Conservation (phyloP, 2,797 vertebrate genomes). For the Ctenopoma kingsleyae region DNA sequence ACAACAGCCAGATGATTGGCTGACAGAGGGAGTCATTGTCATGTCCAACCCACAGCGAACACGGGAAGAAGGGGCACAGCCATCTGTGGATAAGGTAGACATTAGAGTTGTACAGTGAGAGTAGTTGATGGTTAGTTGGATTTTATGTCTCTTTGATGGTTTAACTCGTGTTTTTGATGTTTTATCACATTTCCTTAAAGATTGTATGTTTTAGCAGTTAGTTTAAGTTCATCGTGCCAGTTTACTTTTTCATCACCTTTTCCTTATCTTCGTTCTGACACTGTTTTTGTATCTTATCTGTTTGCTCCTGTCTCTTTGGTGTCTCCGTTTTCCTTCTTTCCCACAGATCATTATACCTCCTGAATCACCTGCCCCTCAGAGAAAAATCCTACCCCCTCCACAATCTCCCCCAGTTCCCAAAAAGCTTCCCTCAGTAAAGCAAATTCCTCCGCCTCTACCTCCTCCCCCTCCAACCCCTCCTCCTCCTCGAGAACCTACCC, state of each 20-base stretch:
- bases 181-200: slow-evolving; percentile 14
- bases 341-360: slow-evolving; percentile 91
- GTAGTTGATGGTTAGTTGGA: slow-evolving; percentile 5
- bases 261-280: slow-evolving; percentile 33
- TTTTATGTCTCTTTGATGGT: slow-evolving; percentile 9
- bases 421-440: slow-evolving; percentile 69
- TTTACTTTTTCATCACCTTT: slow-evolving; percentile 9
- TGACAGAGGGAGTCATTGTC: slow-evolving; percentile 92
- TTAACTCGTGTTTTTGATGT: slow-evolving; percentile 7
- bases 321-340: slow-evolving; percentile 52
- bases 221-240: background rate
- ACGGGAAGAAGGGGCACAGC: slow-evolving; percentile 81
- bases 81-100: slow-evolving; percentile 94
- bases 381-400: slow-evolving; percentile 84
- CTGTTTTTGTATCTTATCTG: slow-evolving; percentile 34
- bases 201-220: background rate
- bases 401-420: slow-evolving; percentile 68
- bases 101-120: slow-evolving; percentile 10
- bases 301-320: slow-evolving; percentile 53
- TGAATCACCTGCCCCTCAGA: slow-evolving; percentile 87
- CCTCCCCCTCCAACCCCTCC: no score
- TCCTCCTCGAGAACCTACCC: slow-evolving; percentile 53
- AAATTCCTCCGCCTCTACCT: slow-evolving; percentile 61
- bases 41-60: slow-evolving; percentile 89
- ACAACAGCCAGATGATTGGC: slow-evolving; percentile 89